Evolutionary conservation across 2,797 vertebrate genomes (phyloP).

Genomic region (Alectoris magna): DNA sequence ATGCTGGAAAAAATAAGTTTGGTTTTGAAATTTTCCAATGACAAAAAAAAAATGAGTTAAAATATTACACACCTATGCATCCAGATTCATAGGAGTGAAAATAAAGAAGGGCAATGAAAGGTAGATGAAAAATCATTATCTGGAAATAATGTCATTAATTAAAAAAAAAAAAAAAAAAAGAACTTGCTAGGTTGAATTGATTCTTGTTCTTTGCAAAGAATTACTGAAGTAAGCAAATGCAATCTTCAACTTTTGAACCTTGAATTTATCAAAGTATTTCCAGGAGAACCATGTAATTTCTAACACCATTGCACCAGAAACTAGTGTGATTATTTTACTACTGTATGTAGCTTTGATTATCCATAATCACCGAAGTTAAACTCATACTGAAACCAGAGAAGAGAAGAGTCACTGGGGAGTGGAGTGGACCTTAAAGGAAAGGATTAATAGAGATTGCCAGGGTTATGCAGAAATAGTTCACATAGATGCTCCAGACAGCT

Average conservation of each 20-base stretch:
- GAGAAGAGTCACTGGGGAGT: background rate
- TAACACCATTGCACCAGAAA: background rate
- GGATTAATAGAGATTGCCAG: background rate
- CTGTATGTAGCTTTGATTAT: background rate
- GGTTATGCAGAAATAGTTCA: background rate
- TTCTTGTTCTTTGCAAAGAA: background rate
- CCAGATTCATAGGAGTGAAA: background rate
- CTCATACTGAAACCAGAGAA: background rate
- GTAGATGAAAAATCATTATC: background rate
- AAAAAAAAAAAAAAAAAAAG: background rate
- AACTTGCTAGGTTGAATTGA: background rate
- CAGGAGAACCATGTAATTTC: background rate
- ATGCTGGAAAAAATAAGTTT: background rate
- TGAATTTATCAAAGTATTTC: background rate
- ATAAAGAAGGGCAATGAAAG: background rate
- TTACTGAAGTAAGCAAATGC: background rate
- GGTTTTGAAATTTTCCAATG: background rate
- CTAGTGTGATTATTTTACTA: background rate
- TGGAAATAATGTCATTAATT: background rate
- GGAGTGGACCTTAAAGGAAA: background rate
- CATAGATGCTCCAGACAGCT: background rate
- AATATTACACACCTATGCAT: background rate
- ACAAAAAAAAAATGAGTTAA: background rate
- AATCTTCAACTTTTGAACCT: background rate
- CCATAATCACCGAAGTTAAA: background rate